Evolutionary conservation across 2,888 invertebrate genomes (phyloP).

Genomic region (Brassicogethes aeneus): DNA sequence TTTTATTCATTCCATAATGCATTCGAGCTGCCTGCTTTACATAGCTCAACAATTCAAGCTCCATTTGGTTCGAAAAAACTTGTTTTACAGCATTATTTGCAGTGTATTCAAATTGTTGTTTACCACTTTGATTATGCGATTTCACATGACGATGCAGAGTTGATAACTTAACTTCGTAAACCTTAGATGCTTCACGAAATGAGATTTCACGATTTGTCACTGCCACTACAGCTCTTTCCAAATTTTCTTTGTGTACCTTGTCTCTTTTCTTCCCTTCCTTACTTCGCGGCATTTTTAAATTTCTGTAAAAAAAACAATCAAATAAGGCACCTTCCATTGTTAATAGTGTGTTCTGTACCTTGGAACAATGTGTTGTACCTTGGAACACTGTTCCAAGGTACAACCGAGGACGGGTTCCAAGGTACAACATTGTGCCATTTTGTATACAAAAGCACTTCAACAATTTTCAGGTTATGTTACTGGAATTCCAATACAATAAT

Average conservation of each 20-base stretch:
- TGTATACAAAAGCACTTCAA: too few relatives aligned
- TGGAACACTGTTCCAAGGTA: too few relatives aligned
- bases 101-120: neutral
- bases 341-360: too few relatives aligned
- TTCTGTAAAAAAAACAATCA: too few relatives aligned
- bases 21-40: neutral
- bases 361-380: too few relatives aligned
- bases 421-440: too few relatives aligned
- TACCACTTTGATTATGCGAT: too few relatives aligned
- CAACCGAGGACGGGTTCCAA: neutral
- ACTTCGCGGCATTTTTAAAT: neutral
- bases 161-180: neutral
- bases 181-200: neutral
- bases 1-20: conserved; percentile 3
- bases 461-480: too few relatives aligned
- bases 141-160: too few relatives aligned
- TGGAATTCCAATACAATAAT: too few relatives aligned
- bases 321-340: too few relatives aligned
- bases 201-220: neutral
- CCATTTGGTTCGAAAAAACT: conserved; percentile 3
- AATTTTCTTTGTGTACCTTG: neutral
- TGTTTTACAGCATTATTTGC: neutral
- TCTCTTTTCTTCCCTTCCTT: neutral
- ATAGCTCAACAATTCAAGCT: neutral
- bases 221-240: neutral